Evolutionary conservation across 2,113 vertebrate species (phyloP).

Genomic region (human (Homo sapiens)): DNA sequence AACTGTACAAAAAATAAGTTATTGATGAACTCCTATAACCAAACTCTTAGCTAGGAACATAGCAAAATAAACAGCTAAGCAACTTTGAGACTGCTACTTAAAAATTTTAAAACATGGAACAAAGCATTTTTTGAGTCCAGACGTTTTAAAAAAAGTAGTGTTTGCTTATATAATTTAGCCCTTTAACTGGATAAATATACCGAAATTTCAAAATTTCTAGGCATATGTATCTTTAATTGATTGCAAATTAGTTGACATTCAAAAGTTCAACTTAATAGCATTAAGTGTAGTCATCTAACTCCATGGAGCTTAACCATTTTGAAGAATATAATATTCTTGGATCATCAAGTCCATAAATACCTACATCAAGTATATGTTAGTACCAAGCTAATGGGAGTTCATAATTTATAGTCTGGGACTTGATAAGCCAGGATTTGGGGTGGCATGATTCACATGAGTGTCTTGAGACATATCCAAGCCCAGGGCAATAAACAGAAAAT

Average conservation of each 20-base stretch:
- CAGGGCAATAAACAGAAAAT: not conserved
- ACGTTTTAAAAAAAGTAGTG: not conserved
- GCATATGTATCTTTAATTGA: not conserved
- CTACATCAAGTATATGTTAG: not conserved
- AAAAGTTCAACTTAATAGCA: not conserved
- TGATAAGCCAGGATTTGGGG: not conserved
- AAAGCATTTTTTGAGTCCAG: not conserved
- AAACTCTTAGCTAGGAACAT: slow-evolving; percentile 3
- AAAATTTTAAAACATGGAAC: slow-evolving; percentile 50
- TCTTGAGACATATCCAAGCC: not conserved
- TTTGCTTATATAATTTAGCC: not conserved
- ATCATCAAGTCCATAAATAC: not conserved
- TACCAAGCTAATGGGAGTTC: not conserved
- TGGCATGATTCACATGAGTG: not conserved
- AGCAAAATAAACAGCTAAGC: slow-evolving; percentile 34
- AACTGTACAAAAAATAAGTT: slow-evolving; percentile 43
- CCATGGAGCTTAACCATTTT: not conserved
- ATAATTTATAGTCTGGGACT: not conserved
- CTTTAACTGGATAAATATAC: not conserved
- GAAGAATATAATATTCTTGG: not conserved
- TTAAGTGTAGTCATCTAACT: not conserved
- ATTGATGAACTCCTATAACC: not conserved
- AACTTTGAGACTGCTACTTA: slow-evolving; percentile 29
- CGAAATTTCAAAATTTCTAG: slow-evolving; percentile 19
- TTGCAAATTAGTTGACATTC: not conserved